Evolutionary conservation across 2,888 invertebrate species (phyloP), one percentile per base, ranked within the genome.

Genomic region (Lathronympha strigana): DNA sequence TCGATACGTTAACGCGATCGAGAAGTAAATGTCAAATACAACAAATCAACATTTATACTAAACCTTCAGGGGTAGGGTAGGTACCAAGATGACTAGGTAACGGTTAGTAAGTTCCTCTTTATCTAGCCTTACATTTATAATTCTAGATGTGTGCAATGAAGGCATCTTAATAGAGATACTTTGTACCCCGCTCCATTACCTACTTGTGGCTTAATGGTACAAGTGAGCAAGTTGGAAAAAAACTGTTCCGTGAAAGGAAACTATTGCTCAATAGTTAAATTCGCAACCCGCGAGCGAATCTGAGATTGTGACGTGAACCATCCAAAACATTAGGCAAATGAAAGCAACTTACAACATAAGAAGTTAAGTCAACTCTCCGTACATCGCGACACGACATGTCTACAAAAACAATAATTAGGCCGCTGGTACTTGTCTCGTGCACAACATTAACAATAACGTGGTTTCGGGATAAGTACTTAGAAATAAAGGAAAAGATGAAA

Each of bases 221-320:
- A 6, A 25, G 25, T 25, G 25, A 63, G 45, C 33, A 21, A 43
- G n/a, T n/a, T n/a, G 38, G 58, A 25, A 64, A 66, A 66, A 66
- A 66, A 66, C 60, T n/a, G 66, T 61, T 66, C 61, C 61, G 66
- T 66, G 66, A 66, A 66, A 66, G 66, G 66, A 66, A 25, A 8
- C n/a, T 13, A 19, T 57, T 57, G n/a, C 33, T 28, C 40, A 54
- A 49, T 53, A 45, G 51, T 51, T 33, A 47, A 45, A 60, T 45
- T 49, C 28, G 57, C 57, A 31, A 50, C 28, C 28, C 0, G 23
- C 13, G 50, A 51, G 43, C 28, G 21, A 13, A 33, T 53, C 9
- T 40, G 19, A 40, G 40, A 21, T 51, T 19, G 51, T 33, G 62
- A 43, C 45, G 23, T 31, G 53, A 53, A 45, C 43, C 51, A 36